phyloP scores from a whole-genome alignment of 2,797 vertebrate genomes.

The Cynopterus sphinx region DNA sequence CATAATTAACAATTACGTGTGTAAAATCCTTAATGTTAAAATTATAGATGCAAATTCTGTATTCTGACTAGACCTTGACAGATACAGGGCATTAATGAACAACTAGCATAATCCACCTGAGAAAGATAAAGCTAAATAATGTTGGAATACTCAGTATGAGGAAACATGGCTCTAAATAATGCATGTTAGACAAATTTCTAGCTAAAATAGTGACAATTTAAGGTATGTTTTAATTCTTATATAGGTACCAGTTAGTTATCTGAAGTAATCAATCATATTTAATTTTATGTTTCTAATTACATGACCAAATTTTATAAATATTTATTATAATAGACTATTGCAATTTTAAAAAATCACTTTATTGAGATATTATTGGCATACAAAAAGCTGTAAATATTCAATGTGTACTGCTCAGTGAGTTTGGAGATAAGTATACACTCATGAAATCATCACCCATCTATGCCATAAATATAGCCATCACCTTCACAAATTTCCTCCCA shows the following conservation, averaged over 20 bases:
- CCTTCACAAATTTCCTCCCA: background rate
- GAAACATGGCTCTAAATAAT: background rate
- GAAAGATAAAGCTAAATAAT: background rate
- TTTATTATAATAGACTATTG: background rate
- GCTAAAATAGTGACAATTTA: background rate
- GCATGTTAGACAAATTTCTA: background rate
- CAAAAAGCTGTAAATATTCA: background rate
- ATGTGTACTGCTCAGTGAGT: background rate
- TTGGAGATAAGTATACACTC: background rate
- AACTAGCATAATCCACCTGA: background rate
- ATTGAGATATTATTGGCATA: background rate
- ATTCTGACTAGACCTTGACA: background rate
- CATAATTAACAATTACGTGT: background rate
- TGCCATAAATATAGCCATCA: background rate
- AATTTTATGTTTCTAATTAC: slow-evolving; percentile 16
- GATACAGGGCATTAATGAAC: background rate
- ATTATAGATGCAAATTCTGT: background rate
- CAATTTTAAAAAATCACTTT: background rate
- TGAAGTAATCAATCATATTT: background rate
- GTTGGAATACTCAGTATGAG: background rate
- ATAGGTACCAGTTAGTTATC: background rate
- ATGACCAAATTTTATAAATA: background rate
- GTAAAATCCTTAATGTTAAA: background rate
- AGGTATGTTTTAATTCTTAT: background rate
- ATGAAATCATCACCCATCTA: background rate